These are phyloP conservation scores for Sylvietta virens DNA, from an alignment of 2,113 vertebrate genomes.

Conservation along the genomic window DNA sequence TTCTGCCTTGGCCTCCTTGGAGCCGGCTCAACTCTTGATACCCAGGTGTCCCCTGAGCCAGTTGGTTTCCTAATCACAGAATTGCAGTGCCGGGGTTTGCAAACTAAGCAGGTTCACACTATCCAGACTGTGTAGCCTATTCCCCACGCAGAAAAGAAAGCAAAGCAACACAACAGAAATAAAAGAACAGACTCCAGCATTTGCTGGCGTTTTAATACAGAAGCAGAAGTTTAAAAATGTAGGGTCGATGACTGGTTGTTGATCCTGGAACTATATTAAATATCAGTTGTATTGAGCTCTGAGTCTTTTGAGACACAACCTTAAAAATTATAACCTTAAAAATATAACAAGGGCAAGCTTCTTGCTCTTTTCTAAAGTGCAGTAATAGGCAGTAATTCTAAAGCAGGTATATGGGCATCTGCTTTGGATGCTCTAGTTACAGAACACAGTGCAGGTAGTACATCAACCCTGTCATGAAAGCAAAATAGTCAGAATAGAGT, in stretches of 20 bases:
- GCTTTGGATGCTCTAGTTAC: neutral
- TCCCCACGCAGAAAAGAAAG: neutral
- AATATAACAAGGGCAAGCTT: neutral
- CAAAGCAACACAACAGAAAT: neutral
- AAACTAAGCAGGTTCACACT: neutral
- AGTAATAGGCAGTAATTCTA: constrained; percentile 4
- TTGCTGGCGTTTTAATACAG: neutral
- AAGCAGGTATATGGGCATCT: neutral
- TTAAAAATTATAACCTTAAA: neutral
- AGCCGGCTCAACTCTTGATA: neutral
- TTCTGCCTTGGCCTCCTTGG: neutral
- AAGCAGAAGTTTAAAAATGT: neutral
- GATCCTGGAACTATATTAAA: neutral
- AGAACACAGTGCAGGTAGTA: neutral
- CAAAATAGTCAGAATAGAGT: constrained; percentile 9
- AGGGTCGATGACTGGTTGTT: neutral
- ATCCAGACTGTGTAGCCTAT: neutral
- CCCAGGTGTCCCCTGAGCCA: neutral
- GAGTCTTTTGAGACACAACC: neutral
- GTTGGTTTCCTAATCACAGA: neutral
- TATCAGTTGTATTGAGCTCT: neutral
- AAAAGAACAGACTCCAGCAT: neutral
- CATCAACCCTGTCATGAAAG: neutral
- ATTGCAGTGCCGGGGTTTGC: neutral
- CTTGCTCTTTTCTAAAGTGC: neutral